These are phyloP conservation scores for Acrocera orbiculus DNA, from an alignment of 2,888 invertebrate genomes.

Conservation along the genomic window DNA sequence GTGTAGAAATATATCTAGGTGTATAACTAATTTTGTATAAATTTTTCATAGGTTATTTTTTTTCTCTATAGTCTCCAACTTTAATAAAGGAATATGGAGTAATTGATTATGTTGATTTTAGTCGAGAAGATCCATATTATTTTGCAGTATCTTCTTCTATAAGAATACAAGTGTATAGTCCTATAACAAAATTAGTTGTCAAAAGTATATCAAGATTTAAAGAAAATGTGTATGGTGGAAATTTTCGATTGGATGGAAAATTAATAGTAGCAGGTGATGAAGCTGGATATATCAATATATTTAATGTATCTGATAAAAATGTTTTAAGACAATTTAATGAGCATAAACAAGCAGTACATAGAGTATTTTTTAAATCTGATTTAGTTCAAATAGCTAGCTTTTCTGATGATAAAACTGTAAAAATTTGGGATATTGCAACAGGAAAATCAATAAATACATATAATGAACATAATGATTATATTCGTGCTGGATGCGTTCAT, in stretches of 20 bases:
- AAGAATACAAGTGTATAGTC: slow-evolving; percentile 72
- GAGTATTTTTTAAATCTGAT: slow-evolving; percentile 64
- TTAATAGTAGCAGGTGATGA: slow-evolving; percentile 81
- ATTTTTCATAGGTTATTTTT: slow-evolving; percentile 4
- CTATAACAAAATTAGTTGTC: slow-evolving; percentile 62
- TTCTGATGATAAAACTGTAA: slow-evolving; percentile 76
- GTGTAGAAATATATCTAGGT: not conserved
- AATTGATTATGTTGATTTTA: slow-evolving; percentile 81
- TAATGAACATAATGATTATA: slow-evolving; percentile 58
- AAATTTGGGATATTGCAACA: slow-evolving; percentile 81
- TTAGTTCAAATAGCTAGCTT: slow-evolving; percentile 67
- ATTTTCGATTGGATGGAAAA: slow-evolving; percentile 63
- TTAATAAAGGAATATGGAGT: slow-evolving; percentile 83
- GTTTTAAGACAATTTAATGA: slow-evolving; percentile 72
- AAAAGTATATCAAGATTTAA: slow-evolving; percentile 70
- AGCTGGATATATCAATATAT: slow-evolving; percentile 70
- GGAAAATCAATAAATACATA: slow-evolving; percentile 53
- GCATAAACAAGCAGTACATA: slow-evolving; percentile 60
- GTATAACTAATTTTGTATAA: not conserved
- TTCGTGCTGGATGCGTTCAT: slow-evolving; percentile 67
- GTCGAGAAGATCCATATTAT: slow-evolving; percentile 71
- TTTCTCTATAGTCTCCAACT: slow-evolving; percentile 50
- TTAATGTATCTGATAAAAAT: slow-evolving; percentile 70
- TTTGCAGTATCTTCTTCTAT: slow-evolving; percentile 89
- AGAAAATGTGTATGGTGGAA: slow-evolving; percentile 70